phyloP scores from a whole-genome alignment of 2,797 vertebrate species.

The Zonotrichia albicollis region DNA sequence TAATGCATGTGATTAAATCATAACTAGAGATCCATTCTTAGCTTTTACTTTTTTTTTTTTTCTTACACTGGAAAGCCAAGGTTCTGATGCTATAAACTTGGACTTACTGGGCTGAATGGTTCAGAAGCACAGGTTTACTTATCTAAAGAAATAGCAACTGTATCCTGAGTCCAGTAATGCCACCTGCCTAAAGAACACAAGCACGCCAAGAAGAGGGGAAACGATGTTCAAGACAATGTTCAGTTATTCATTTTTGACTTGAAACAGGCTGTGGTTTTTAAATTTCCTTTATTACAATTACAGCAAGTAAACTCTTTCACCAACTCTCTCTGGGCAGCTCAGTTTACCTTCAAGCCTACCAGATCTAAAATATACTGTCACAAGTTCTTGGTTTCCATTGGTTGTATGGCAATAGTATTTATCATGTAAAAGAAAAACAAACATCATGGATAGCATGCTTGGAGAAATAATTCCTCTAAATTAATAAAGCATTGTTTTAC shows the following conservation, averaged over 20 bases:
- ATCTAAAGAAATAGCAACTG: conserved; percentile 10
- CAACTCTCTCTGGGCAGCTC: conserved; percentile 64
- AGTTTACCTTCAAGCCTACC: conserved; percentile 54
- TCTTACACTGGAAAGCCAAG: conserved; percentile 38
- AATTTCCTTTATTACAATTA: conserved; percentile 70
- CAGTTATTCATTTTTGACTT: conserved; percentile 57
- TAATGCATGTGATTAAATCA: neutral
- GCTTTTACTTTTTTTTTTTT: neutral
- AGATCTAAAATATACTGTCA: conserved; percentile 61
- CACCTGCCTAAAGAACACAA: conserved; percentile 24
- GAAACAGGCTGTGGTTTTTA: conserved; percentile 64
- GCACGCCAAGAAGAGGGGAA: conserved; percentile 14
- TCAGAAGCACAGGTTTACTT: neutral
- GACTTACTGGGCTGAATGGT: neutral
- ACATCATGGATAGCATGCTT: neutral
- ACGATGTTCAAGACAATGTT: conserved; percentile 59
- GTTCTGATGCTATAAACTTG: conserved; percentile 15
- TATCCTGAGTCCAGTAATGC: neutral
- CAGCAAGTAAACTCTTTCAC: conserved; percentile 63
- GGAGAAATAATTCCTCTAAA: conserved; percentile 24
- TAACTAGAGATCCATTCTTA: neutral
- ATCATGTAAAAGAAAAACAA: neutral
- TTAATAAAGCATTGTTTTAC: conserved; percentile 8
- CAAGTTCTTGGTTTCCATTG: conserved; percentile 23
- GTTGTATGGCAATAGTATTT: conserved; percentile 53